Base-by-base conservation (phyloP, 1,140 invertebrate species). In the Heliconius melpomene region DNA sequence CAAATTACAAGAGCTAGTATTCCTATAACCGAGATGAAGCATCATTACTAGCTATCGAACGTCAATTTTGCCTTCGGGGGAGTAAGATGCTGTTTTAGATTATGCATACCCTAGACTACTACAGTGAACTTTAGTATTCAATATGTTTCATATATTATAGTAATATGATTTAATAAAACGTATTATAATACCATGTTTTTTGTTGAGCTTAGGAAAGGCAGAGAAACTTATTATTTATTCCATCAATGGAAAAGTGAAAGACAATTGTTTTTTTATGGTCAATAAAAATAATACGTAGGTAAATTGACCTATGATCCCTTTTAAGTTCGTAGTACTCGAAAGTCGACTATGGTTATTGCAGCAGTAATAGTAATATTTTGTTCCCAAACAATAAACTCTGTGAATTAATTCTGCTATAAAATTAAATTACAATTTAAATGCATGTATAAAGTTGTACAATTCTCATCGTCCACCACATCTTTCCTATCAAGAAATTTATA, bases 31-130 rank as follows among this genome's bases (percentile, higher is more conserved):
- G 36, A 72, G 75, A 16, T 57, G 75, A 46, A 70, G 75, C 80
- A 60, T 82, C 79, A 83, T 83, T 84, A 78, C 80, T 54, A 75
- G 60, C 60, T 87, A 85, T 84, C 79, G 66, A 75, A 82, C 79
- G 76, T 84, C 77, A 73, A 86, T 86, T 77, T 79, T 79, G 82
- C 80, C 83, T 79, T 84, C 82, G 75, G 75, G 83, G 78, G 70
- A 38, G 26, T 74, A 52, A 74, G 16, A 74, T 70, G 52, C 72
- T 57, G 23, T 29, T 1, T 29, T 26, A 38, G 20, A 71, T 71
- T 76, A 32, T 77, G 18, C 60, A 3, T 20, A 70, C 38, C 36
- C 29, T 26, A 13, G 36, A 60, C 38, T 46, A 46, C 38, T n/a
- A 40, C 20, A 76, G 26, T n/a, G n/a, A 18, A 70, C 75, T 72